These are phyloP conservation scores for Brachylomia viminalis DNA, from an alignment of 2,888 invertebrate species.

Conservation along the genomic window DNA sequence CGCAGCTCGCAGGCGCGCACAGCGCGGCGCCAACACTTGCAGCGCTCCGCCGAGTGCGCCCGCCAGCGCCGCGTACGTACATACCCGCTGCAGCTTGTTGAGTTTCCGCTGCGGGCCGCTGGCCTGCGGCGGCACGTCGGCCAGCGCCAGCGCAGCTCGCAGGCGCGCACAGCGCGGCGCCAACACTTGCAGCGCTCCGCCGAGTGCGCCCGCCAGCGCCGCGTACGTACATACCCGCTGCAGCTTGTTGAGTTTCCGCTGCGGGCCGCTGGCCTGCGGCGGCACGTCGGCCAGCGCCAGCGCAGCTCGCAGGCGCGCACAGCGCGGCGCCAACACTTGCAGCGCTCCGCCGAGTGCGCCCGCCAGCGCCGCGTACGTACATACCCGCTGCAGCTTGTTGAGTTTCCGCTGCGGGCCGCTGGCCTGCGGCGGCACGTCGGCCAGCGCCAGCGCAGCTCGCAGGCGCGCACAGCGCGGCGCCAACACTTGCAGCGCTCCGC, in stretches of 20 bases:
- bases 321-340: conserved; percentile 94
- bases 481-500: conserved; percentile 91
- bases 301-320: conserved; percentile 88
- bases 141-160: conserved; percentile 93
- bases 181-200: conserved; percentile 91
- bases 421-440: conserved; percentile 88
- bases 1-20: conserved; percentile 88
- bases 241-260: conserved; percentile 92
- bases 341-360: too few species aligned
- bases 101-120: conserved; percentile 80
- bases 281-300: conserved; percentile 92
- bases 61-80: too few species aligned
- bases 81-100: conserved; percentile 93
- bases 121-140: conserved; percentile 88
- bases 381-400: conserved; percentile 93
- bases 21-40: conserved; percentile 94
- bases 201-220: conserved; percentile 91
- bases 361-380: too few species aligned
- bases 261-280: conserved; percentile 77
- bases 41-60: too few species aligned
- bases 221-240: conserved; percentile 92
- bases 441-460: conserved; percentile 93
- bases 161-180: conserved; percentile 91
- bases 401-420: conserved; percentile 80
- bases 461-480: conserved; percentile 91